Evolutionary conservation across 2,797 vertebrate species (phyloP).

Genomic region (Amazona ochrocephala): DNA sequence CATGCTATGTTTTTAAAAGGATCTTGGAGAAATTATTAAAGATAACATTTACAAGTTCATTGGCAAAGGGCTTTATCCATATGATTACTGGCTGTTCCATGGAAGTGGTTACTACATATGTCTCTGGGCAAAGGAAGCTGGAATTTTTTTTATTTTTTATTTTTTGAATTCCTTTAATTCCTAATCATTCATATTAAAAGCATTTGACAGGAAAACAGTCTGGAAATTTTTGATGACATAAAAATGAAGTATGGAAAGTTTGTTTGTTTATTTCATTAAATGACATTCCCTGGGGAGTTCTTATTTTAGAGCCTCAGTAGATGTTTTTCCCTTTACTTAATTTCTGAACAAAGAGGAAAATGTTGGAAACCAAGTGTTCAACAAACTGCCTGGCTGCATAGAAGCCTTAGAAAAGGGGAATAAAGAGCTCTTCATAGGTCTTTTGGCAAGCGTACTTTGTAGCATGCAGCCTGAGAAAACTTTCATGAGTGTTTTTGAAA

Average conservation of each 20-base stretch:
- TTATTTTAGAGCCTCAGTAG: neutral
- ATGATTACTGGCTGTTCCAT: neutral
- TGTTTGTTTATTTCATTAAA: neutral
- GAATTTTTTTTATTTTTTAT: neutral
- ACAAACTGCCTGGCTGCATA: neutral
- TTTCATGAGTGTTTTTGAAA: constrained; percentile 13
- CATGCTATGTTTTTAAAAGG: neutral
- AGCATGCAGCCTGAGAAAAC: neutral
- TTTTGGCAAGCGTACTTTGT: neutral
- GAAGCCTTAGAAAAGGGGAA: constrained; percentile 25
- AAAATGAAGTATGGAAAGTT: neutral
- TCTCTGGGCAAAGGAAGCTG: neutral
- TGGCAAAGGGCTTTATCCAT: neutral
- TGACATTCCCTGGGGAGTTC: neutral
- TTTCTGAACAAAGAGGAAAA: constrained; percentile 9
- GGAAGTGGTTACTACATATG: neutral
- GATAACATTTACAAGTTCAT: neutral
- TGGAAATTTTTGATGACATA: neutral
- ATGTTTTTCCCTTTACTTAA: neutral
- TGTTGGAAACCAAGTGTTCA: constrained; percentile 5
- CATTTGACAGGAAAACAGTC: neutral
- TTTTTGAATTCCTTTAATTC: neutral
- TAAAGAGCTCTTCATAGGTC: constrained; percentile 42
- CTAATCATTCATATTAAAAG: neutral
- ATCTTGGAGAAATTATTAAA: neutral